A percentile compares a stretch with the other conserved stretches of the same genome.
phyloP scores from a whole-genome alignment of 1,140 invertebrate genomes.

The Apis laboriosa region DNA sequence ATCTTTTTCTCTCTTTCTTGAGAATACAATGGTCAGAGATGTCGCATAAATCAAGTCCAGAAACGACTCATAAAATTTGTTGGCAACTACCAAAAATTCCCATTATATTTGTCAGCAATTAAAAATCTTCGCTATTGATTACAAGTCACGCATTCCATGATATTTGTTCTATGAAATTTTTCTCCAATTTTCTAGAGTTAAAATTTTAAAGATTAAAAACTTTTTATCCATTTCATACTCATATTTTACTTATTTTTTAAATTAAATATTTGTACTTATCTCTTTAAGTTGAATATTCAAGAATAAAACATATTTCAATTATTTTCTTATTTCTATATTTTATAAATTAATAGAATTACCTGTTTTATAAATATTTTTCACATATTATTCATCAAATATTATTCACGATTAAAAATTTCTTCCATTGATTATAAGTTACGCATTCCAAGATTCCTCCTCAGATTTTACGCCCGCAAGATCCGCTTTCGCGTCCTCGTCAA shows the following conservation, averaged over 20 bases:
- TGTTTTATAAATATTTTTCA: too few relatives aligned
- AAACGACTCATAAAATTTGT: background rate
- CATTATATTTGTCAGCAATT: background rate
- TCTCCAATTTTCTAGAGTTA: too few relatives aligned
- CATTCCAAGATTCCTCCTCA: background rate
- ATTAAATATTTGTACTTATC: too few relatives aligned
- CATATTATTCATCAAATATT: too few relatives aligned
- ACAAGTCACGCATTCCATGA: background rate
- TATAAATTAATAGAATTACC: too few relatives aligned
- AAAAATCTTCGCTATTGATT: background rate
- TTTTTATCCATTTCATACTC: too few relatives aligned
- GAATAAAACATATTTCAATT: too few relatives aligned
- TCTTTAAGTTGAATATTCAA: too few relatives aligned
- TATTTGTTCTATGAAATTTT: too few relatives aligned
- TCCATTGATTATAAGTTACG: background rate
- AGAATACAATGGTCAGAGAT: background rate
- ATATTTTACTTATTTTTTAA: too few relatives aligned
- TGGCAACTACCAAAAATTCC: conserved; percentile 7
- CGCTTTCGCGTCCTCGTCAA: conserved; percentile 16
- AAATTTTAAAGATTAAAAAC: too few relatives aligned
- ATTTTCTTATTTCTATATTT: too few relatives aligned
- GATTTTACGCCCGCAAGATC: background rate
- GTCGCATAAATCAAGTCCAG: background rate
- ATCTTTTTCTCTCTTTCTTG: background rate
- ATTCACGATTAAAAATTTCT: background rate